Conservation (phyloP, 2,888 invertebrate genomes). For the Pristionchus fissidentatus region DNA sequence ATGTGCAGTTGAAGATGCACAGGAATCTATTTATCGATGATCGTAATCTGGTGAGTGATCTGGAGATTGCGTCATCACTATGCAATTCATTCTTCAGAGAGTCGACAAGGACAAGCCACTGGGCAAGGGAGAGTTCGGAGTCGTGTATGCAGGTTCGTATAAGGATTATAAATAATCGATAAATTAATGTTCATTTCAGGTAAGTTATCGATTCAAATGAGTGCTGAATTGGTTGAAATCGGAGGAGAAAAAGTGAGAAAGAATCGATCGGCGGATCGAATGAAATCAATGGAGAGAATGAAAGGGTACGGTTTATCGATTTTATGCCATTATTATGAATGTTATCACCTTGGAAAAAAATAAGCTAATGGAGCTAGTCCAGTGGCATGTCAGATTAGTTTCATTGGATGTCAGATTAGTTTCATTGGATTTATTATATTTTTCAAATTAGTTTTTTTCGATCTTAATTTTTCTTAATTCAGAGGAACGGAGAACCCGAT, state of each 20-base stretch:
- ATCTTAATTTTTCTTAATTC: too few relatives aligned
- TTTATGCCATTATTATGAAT: too few relatives aligned
- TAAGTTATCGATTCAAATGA: constrained; percentile 14
- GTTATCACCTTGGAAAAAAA: too few relatives aligned
- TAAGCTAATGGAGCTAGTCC: too few relatives aligned
- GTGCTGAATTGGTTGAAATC: constrained; percentile 2
- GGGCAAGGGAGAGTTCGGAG: constrained; percentile 41
- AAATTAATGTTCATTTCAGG: neutral
- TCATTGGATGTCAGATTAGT: too few relatives aligned
- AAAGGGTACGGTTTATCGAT: too few relatives aligned
- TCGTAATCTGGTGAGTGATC: constrained; percentile 29
- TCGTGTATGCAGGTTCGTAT: constrained; percentile 22
- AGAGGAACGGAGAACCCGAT: neutral
- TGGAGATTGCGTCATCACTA: neutral
- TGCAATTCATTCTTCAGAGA: neutral
- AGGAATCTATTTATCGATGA: constrained; percentile 30
- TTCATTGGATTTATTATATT: too few relatives aligned
- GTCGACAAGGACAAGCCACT: constrained; percentile 18
- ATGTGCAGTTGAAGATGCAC: constrained; percentile 35
- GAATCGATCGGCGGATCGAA: neutral
- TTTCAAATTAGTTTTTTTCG: too few relatives aligned
- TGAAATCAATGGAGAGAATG: too few relatives aligned
- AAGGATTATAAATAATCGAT: neutral
- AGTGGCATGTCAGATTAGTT: too few relatives aligned
- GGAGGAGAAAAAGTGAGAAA: constrained; percentile 19